These are phyloP conservation scores for Rana temporaria DNA, from an alignment of 2,113 vertebrate genomes.

Conservation along the genomic window DNA sequence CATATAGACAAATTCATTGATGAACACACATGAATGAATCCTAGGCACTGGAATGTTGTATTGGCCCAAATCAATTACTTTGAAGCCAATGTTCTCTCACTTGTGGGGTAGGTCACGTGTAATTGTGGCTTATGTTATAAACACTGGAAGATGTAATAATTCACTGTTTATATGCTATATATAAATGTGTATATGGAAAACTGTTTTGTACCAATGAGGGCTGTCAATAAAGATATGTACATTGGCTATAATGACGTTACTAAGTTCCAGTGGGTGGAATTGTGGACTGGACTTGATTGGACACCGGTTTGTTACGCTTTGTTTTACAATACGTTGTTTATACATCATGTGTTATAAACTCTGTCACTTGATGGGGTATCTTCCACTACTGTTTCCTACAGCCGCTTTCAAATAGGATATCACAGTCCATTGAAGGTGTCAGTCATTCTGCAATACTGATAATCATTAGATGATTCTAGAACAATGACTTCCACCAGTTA, in stretches of 20 bases:
- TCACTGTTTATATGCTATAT: conserved; percentile 13
- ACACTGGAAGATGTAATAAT: conserved; percentile 49
- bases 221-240: conserved; percentile 37
- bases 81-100: not conserved
- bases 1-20: no score
- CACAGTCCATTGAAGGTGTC: no score
- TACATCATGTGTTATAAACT: not conserved
- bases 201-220: conserved; percentile 44
- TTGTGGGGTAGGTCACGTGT: not conserved
- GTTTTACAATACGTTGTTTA: not conserved
- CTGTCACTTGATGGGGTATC: not conserved
- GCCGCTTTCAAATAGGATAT: not conserved
- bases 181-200: conserved; percentile 1
- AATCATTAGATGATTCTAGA: no score
- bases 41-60: conserved; percentile 20
- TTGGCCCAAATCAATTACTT: not conserved
- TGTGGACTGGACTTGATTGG: not conserved
- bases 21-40: not conserved
- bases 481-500: no score
- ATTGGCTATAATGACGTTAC: not conserved
- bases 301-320: not conserved
- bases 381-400: not conserved
- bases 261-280: not conserved
- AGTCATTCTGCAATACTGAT: no score
- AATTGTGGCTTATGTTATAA: conserved; percentile 11